A percentile compares a stretch with the other conserved stretches of the same genome.
Evolutionary conservation across 2,888 invertebrate genomes (phyloP).

Genomic region (Monopis laevigella): DNA sequence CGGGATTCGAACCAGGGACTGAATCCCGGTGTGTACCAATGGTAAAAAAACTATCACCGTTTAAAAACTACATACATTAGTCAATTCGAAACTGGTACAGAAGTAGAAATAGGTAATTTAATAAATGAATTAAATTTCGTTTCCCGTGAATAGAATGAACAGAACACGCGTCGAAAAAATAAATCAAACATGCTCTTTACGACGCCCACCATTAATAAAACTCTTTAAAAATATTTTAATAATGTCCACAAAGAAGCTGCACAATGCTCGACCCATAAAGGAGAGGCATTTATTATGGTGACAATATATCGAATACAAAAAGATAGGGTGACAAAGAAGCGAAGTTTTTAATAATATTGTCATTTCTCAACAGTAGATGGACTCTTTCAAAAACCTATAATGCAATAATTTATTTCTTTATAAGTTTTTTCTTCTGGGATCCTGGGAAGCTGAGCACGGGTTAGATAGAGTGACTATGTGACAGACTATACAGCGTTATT

Average conservation of each 20-base stretch:
- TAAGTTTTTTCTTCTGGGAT: slow-evolving; percentile 62
- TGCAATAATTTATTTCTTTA: slow-evolving; percentile 67
- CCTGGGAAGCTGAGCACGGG: slow-evolving; percentile 56
- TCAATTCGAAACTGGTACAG: neutral
- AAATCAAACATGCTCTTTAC: slow-evolving; percentile 58
- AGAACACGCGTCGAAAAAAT: slow-evolving; percentile 65
- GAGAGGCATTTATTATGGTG: slow-evolving; percentile 65
- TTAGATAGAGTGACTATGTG: no score
- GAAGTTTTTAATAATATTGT: slow-evolving; percentile 68
- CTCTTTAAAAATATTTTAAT: slow-evolving; percentile 68
- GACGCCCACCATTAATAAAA: slow-evolving; percentile 67
- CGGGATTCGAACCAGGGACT: no score
- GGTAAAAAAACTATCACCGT: no score
- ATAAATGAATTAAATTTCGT: slow-evolving; percentile 19
- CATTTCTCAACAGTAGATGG: slow-evolving; percentile 68
- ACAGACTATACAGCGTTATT: no score
- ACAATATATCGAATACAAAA: slow-evolving; percentile 67
- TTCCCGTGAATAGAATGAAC: slow-evolving; percentile 35
- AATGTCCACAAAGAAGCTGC: slow-evolving; percentile 62
- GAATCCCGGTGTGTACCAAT: no score
- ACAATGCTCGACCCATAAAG: slow-evolving; percentile 62
- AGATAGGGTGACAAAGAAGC: slow-evolving; percentile 66
- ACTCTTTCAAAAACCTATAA: slow-evolving; percentile 68
- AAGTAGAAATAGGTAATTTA: neutral
- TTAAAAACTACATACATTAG: neutral